These are phyloP conservation scores for Phymatocera aterrima DNA, from an alignment of 2,888 invertebrate genomes.

Conservation along the genomic window DNA sequence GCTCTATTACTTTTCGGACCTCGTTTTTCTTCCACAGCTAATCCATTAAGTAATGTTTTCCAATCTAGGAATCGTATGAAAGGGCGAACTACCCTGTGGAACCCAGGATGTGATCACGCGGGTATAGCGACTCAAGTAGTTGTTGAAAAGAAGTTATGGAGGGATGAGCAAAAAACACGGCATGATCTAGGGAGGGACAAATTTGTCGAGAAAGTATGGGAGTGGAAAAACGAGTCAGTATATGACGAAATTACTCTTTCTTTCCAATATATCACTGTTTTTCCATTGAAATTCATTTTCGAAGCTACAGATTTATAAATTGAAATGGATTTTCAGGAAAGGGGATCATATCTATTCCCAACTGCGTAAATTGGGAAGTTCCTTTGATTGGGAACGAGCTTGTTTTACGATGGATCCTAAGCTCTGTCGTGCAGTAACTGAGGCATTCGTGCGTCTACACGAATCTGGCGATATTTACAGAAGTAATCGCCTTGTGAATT, in stretches of 20 bases:
- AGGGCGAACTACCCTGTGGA: conserved; percentile 94
- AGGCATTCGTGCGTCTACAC: conserved; percentile 95
- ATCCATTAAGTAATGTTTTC: neutral
- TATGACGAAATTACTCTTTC: conserved; percentile 43
- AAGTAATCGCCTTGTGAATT: conserved; percentile 96
- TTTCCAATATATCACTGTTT: no score
- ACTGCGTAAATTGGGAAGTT: conserved; percentile 90
- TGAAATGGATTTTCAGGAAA: conserved; percentile 76
- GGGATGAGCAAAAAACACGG: conserved; percentile 89
- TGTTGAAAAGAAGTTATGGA: conserved; percentile 96
- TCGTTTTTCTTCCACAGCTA: neutral
- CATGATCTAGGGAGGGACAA: conserved; percentile 97
- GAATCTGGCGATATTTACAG: conserved; percentile 94
- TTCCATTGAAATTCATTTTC: conserved; percentile 10
- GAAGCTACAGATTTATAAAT: neutral
- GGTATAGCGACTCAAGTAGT: conserved; percentile 99
- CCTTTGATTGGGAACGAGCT: conserved; percentile 95
- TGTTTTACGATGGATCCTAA: conserved; percentile 98
- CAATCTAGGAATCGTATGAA: conserved; percentile 90
- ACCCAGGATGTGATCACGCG: conserved; percentile 99
- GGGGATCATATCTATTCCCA: conserved; percentile 88
- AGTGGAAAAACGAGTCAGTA: conserved; percentile 92
- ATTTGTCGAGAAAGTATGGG: conserved; percentile 95
- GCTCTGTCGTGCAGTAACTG: conserved; percentile 91
- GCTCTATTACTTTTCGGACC: neutral